Conservation (phyloP, 2,113 vertebrate species). For the Halcyon senegalensis region DNA sequence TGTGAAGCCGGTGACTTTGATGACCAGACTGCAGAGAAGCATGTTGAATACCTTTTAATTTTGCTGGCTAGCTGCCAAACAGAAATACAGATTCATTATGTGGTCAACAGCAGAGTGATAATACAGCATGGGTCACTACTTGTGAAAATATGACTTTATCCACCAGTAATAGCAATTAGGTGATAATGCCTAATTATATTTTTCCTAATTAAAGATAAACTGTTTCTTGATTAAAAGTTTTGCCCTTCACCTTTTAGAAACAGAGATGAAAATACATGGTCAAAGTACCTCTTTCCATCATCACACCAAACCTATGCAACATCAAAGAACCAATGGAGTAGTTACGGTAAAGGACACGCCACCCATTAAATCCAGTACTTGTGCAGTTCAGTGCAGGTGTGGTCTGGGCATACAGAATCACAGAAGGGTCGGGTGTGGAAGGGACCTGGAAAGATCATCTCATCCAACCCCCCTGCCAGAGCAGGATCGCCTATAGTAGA, state of each 20-base stretch:
- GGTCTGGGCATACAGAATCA: neutral
- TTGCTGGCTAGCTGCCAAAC: constrained; percentile 65
- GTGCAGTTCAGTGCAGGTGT: neutral
- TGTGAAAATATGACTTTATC: constrained; percentile 72
- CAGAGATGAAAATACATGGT: constrained; percentile 65
- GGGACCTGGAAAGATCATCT: too few species aligned
- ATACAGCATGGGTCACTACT: constrained; percentile 69
- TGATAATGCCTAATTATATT: constrained; percentile 78
- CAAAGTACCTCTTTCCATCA: constrained; percentile 26
- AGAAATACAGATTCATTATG: constrained; percentile 60
- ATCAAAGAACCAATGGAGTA: constrained; percentile 42
- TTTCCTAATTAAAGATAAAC: constrained; percentile 79
- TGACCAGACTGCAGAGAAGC: constrained; percentile 44
- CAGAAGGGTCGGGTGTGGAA: too few species aligned
- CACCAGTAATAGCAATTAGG: constrained; percentile 71
- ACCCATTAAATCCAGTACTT: constrained; percentile 12
- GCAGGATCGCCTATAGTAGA: too few species aligned
- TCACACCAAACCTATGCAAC: constrained; percentile 14
- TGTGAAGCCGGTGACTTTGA: constrained; percentile 56
- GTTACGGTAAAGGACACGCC: constrained; percentile 1
- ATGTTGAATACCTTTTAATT: constrained; percentile 70
- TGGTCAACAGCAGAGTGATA: constrained; percentile 41
- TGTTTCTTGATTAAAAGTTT: constrained; percentile 72
- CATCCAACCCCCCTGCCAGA: too few species aligned
- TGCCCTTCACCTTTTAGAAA: constrained; percentile 72